Conservation (phyloP, 1,140 invertebrate species). For the Aplysia californica region DNA sequence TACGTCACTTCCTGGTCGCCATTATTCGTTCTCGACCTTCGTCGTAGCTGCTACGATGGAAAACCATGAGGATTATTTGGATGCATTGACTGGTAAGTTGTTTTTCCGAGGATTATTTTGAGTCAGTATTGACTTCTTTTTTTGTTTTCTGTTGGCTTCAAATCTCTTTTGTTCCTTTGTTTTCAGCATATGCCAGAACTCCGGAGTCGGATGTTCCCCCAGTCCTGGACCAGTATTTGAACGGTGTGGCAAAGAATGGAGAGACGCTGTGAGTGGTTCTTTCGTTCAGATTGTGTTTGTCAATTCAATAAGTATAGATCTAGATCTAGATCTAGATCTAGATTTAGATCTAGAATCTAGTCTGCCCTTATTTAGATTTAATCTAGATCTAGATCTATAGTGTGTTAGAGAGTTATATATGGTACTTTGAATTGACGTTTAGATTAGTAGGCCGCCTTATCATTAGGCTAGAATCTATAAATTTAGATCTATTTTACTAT, state of each 20-base stretch:
- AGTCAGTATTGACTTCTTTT: neutral
- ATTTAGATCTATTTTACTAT: no score
- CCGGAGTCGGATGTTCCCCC: conserved; percentile 84
- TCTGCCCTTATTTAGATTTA: no score
- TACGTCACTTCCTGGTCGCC: conserved; percentile 27
- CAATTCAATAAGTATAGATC: neutral
- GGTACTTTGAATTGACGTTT: neutral
- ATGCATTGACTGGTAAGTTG: conserved; percentile 55
- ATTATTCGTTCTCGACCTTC: conserved; percentile 9
- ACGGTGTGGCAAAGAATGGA: conserved; percentile 91
- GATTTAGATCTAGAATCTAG: neutral
- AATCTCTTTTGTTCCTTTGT: conserved; percentile 22
- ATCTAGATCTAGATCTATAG: neutral
- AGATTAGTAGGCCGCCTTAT: neutral
- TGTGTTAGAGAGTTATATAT: neutral
- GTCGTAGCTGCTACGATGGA: conserved; percentile 45
- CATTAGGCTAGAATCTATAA: no score
- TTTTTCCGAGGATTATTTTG: neutral
- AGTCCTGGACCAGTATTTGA: conserved; percentile 89
- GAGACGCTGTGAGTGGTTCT: conserved; percentile 78
- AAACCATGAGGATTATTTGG: conserved; percentile 59
- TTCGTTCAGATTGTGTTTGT: neutral
- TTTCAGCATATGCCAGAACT: conserved; percentile 82
- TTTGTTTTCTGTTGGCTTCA: neutral
- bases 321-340: neutral